phyloP scores from a whole-genome alignment of 2,113 vertebrate species.

The Lynx canadensis region DNA sequence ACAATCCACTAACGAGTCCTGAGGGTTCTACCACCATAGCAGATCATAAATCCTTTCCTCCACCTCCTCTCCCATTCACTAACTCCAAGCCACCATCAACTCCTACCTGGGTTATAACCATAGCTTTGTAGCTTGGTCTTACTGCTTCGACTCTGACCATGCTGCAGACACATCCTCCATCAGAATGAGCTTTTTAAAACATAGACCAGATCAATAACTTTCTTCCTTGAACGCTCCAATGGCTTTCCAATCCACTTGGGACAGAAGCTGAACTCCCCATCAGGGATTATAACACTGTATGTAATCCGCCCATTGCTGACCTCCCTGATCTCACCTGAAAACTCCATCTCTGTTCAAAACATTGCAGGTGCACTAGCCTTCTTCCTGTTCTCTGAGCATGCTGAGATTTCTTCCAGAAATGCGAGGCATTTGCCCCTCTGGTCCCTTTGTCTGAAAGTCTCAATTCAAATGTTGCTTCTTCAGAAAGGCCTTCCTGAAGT shows the following conservation, averaged over 20 bases:
- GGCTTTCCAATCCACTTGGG: neutral
- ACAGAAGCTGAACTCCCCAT: neutral
- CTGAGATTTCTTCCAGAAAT: neutral
- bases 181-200: constrained; percentile 17
- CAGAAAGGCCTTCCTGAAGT: constrained; percentile 32
- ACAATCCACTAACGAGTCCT: neutral
- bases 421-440: neutral
- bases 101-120: neutral
- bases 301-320: neutral
- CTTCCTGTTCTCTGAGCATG: neutral
- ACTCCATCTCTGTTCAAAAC: neutral
- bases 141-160: neutral
- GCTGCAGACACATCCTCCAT: neutral
- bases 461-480: constrained; percentile 24
- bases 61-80: neutral
- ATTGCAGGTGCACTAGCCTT: neutral
- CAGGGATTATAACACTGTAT: neutral
- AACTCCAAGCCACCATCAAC: neutral
- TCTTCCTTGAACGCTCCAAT: neutral
- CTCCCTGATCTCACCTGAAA: constrained; percentile 33
- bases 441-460: neutral
- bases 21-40: neutral
- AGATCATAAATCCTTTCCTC: neutral
- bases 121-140: neutral
- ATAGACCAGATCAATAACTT: neutral